Evolutionary conservation across 2,888 invertebrate species (phyloP).

Genomic region (Dasysyrphus tricinctus): DNA sequence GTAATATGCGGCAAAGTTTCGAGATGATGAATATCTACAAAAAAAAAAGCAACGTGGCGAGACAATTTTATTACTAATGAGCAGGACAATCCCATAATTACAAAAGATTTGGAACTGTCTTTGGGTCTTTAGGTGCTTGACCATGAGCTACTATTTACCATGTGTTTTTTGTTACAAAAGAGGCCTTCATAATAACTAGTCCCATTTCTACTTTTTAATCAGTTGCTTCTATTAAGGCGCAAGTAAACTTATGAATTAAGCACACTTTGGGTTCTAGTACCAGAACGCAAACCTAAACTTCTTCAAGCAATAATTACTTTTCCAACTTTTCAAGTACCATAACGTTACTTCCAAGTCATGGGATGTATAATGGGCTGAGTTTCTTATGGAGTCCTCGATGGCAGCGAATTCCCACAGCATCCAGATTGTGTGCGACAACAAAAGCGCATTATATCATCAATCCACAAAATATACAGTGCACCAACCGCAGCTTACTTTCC

Average conservation of each 20-base stretch:
- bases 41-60: no score
- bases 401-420: not conserved
- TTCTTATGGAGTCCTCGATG: not conserved
- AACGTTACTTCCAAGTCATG: conserved; percentile 55
- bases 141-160: no score
- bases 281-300: not conserved
- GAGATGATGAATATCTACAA: no score
- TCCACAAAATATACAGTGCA: conserved; percentile 36
- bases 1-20: no score
- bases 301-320: conserved; percentile 65
- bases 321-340: conserved; percentile 64
- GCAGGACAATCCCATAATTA: no score
- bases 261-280: not conserved
- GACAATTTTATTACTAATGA: no score
- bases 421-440: conserved; percentile 27
- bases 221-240: not conserved
- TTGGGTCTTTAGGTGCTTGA: no score
- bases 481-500: conserved; percentile 18
- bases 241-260: not conserved
- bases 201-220: not conserved
- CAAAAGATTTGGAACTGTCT: no score
- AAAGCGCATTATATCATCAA: conserved; percentile 55
- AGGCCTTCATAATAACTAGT: not conserved
- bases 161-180: not conserved
- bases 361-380: conserved; percentile 33